A percentile compares a stretch with the other conserved stretches of the same genome.
Conservation (phyloP, 2,888 invertebrate species). For the Diachrysia chrysitis region DNA sequence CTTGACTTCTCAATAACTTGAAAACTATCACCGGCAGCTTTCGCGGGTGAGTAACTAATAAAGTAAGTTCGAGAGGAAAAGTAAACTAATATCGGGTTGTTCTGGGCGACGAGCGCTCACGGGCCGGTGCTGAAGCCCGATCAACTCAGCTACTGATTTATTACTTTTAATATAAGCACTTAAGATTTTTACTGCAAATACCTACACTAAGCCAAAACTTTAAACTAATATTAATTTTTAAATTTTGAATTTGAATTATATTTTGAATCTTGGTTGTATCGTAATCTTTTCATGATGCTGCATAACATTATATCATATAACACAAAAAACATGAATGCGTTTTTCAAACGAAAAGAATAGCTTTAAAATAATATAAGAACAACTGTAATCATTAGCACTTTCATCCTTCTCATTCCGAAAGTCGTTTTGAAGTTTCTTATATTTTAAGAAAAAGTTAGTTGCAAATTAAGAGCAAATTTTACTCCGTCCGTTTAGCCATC, state of each 20-base stretch:
- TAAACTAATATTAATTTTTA: no score
- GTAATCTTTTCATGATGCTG: neutral
- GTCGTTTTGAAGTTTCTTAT: slow-evolving; percentile 85
- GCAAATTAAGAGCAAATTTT: slow-evolving; percentile 89
- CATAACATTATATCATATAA: neutral
- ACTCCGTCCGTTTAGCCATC: slow-evolving; percentile 88
- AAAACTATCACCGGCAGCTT: slow-evolving; percentile 83
- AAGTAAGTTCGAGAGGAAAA: slow-evolving; percentile 88
- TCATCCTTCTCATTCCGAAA: slow-evolving; percentile 86
- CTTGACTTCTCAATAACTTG: slow-evolving; percentile 84
- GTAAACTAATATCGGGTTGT: slow-evolving; percentile 89
- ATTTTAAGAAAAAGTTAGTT: slow-evolving; percentile 86
- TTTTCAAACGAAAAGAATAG: slow-evolving; percentile 36
- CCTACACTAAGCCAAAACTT: slow-evolving; percentile 9
- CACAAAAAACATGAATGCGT: neutral
- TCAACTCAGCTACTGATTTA: slow-evolving; percentile 82
- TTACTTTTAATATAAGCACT: slow-evolving; percentile 85
- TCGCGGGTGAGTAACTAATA: slow-evolving; percentile 86
- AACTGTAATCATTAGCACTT: slow-evolving; percentile 86
- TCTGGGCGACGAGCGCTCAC: slow-evolving; percentile 71
- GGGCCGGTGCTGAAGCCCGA: slow-evolving; percentile 55
- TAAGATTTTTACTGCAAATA: slow-evolving; percentile 61
- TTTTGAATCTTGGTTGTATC: neutral
- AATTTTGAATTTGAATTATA: no score
- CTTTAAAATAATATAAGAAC: slow-evolving; percentile 68